A percentile compares a stretch with the other conserved stretches of the same genome.
Evolutionary conservation across 2,888 invertebrate species (phyloP).

Genomic region (Tuta absoluta): DNA sequence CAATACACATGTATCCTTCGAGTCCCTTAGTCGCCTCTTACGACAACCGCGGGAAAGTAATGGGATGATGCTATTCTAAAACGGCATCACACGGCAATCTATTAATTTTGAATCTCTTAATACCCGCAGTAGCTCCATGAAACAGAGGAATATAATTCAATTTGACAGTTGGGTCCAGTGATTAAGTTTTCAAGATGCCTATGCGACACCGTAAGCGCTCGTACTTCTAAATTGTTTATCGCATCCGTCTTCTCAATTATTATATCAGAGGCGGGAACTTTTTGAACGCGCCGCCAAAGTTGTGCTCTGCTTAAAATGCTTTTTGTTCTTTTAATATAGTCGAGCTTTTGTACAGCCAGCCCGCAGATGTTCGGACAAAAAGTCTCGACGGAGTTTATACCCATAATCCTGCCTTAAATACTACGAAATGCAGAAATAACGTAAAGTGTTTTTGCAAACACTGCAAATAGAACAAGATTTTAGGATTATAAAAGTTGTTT

Average conservation of each 20-base stretch:
- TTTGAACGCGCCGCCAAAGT: constrained; percentile 49
- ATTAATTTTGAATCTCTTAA: no score
- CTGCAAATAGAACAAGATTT: not conserved
- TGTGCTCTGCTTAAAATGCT: constrained; percentile 39
- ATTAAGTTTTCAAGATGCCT: no score
- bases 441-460: not conserved
- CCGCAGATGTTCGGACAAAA: constrained; percentile 35
- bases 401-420: constrained; percentile 19
- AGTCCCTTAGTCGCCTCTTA: no score
- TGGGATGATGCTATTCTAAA: no score
- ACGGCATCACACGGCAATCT: no score
- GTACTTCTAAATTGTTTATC: not conserved
- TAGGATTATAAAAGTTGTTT: not conserved
- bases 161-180: no score
- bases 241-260: no score
- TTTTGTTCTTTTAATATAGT: constrained; percentile 49
- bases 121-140: no score
- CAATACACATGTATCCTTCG: no score
- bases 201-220: no score
- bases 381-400: constrained; percentile 18
- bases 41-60: no score
- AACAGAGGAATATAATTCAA: no score
- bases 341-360: constrained; percentile 43
- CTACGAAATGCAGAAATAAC: constrained; percentile 9
- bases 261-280: constrained; percentile 41